Evolutionary conservation across 2,888 invertebrate genomes (phyloP).

Genomic region (Hirtodrosophila alboralis): DNA sequence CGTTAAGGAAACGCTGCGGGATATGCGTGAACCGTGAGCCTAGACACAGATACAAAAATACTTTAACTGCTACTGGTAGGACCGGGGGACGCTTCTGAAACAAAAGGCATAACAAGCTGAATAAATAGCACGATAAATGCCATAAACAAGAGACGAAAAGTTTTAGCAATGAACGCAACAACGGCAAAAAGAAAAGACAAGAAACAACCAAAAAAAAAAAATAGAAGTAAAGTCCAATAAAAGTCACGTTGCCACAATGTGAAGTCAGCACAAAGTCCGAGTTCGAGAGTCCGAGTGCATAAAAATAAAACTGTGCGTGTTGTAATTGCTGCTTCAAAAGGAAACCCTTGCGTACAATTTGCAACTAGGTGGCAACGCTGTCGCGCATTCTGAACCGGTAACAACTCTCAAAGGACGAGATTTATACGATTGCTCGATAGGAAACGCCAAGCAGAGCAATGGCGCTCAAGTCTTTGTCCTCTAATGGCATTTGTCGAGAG

Average conservation of each 20-base stretch:
- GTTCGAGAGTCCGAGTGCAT: slow-evolving; percentile 47
- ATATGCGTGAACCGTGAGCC: slow-evolving; percentile 55
- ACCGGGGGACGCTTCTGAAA: slow-evolving; percentile 48
- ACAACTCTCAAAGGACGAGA: slow-evolving; percentile 79
- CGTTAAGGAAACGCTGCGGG: slow-evolving; percentile 78
- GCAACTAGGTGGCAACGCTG: slow-evolving; percentile 73
- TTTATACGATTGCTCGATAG: slow-evolving; percentile 79
- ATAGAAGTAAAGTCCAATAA: slow-evolving; percentile 69
- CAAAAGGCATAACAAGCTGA: slow-evolving; percentile 73
- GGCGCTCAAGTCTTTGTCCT: slow-evolving; percentile 30
- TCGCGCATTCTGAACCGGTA: slow-evolving; percentile 61
- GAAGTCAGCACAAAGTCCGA: slow-evolving; percentile 71
- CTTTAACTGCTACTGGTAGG: too few relatives aligned
- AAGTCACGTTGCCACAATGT: slow-evolving; percentile 72
- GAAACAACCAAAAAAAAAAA: slow-evolving; percentile 12
- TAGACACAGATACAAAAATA: slow-evolving; percentile 40
- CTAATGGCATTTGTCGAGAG: slow-evolving; percentile 57
- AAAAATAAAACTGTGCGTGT: slow-evolving; percentile 63
- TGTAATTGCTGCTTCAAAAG: slow-evolving; percentile 69
- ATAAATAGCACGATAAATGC: slow-evolving; percentile 79
- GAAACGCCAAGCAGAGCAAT: slow-evolving; percentile 39
- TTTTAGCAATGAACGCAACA: slow-evolving; percentile 61
- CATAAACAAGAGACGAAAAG: slow-evolving; percentile 77
- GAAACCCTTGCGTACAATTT: slow-evolving; percentile 77
- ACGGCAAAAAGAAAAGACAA: slow-evolving; percentile 33